phyloP scores from a whole-genome alignment of 2,797 vertebrate genomes.

The Mastacembelus armatus region DNA sequence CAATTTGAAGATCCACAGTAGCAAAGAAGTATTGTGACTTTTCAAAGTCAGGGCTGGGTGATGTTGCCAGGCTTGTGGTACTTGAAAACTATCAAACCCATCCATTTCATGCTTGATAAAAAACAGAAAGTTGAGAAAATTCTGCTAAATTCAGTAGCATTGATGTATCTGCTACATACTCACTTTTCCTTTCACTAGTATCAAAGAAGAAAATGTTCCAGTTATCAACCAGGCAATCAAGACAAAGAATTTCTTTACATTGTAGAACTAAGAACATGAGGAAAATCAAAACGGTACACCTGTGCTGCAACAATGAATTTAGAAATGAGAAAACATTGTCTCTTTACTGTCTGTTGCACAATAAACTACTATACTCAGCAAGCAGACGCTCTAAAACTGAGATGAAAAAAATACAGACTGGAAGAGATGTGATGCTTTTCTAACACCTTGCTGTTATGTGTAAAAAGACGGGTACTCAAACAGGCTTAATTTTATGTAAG shows the following conservation, averaged over 20 bases:
- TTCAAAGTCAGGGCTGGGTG: too few species aligned
- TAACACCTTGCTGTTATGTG: conserved; percentile 38
- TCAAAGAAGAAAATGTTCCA: too few species aligned
- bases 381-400: conserved; percentile 9
- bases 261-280: background rate
- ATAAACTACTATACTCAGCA: conserved; percentile 13
- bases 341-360: conserved; percentile 12
- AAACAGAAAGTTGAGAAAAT: background rate
- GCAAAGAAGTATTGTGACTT: too few species aligned
- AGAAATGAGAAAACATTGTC: background rate
- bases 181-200: background rate
- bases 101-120: background rate
- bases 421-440: conserved; percentile 39
- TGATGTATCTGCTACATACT: background rate
- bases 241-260: too few species aligned
- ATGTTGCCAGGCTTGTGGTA: too few species aligned
- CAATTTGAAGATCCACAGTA: too few species aligned
- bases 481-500: conserved; percentile 45
- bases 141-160: background rate
- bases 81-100: too few species aligned
- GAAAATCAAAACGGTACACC: background rate
- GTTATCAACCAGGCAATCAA: too few species aligned
- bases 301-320: background rate
- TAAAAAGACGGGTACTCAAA: conserved; percentile 41
- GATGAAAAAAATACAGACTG: conserved; percentile 9